Evolutionary conservation across 2,113 vertebrate genomes (phyloP), one percentile per base, ranked within the genome.

Genomic region (Ptychochromis oligacanthus): DNA sequence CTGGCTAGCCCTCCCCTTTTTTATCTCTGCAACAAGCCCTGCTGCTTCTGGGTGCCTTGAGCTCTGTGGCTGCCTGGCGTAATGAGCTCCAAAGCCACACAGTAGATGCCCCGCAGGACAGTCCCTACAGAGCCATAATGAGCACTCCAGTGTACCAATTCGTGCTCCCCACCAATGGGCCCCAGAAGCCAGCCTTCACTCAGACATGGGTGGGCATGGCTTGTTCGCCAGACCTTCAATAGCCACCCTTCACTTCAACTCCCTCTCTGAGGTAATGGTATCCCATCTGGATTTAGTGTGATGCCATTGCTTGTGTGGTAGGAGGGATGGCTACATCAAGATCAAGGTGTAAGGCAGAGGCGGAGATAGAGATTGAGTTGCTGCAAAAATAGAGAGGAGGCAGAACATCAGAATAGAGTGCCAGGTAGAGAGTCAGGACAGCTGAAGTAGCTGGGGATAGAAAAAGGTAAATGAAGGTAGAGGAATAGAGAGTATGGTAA

Each of bases 51-150:
- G 85, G 83, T 77, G 90, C 90, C 88, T 85, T 31, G 11, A 89
- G 90, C 91, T 86, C 87, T n/a, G 54, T 83, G 90, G 92, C 94
- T 91, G 89, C 86, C 84, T 90, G 87, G 55, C 83, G 82, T 96
- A 96, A 96, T 96, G 95, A 96, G 95, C 94, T 95, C 93, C 92
- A 92, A 90, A 92, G 93, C 90, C 93, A 88, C 86, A 89, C 91
- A 87, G 85, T 88, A 80, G 85, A 94, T 93, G 88, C 92, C 95
- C 95, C 76, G 93, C 93, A 95, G 94, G 93, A 94, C 92, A 80
- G 93, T 95, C 94, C 94, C 95, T 87, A 88, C 93, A 93, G 95
- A 95, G 93, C 88, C 91, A 80, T 96, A 96, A 96, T 96, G 95
- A 95, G 95, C 93, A 95, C 95, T 95, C 93, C 93, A 93, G 94